Percentiles rank a stretch among this genome's conserved stretches.
These are phyloP conservation scores for Sebastes minor DNA, from an alignment of 2,797 vertebrate species.

Conservation along the genomic window DNA sequence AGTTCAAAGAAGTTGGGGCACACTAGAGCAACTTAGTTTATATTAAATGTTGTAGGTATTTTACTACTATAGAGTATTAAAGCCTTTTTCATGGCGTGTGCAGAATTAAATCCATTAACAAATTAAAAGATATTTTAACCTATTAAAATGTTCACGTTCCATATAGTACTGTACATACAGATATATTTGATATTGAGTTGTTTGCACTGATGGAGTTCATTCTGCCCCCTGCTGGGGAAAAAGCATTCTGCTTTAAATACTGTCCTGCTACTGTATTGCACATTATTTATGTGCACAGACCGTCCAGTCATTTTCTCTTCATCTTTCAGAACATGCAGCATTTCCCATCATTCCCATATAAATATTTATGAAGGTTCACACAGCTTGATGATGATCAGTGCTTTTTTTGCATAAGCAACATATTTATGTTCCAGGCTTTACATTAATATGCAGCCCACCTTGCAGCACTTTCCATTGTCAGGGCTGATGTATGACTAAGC, in stretches of 20 bases:
- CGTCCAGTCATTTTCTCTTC: neutral
- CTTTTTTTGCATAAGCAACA: neutral
- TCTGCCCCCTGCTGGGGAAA: conserved; percentile 66
- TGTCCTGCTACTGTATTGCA: neutral
- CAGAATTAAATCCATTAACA: neutral
- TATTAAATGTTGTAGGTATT: neutral
- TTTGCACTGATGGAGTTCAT: conserved; percentile 5
- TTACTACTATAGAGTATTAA: neutral
- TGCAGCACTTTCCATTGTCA: conserved; percentile 61
- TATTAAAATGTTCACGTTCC: neutral
- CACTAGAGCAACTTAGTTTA: neutral
- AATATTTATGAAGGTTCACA: neutral
- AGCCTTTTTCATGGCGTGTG: neutral
- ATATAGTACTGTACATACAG: neutral
- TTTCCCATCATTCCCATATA: neutral
- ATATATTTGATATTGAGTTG: neutral
- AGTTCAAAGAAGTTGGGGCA: neutral
- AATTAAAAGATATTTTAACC: neutral
- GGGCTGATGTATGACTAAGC: conserved; percentile 74
- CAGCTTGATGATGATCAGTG: neutral
- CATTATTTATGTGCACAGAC: neutral
- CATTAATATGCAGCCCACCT: conserved; percentile 5
- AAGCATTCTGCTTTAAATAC: neutral
- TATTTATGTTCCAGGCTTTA: neutral
- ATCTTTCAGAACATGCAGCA: neutral